Conservation (phyloP, 2,113 vertebrate species). For the Oreochromis niloticus region DNA sequence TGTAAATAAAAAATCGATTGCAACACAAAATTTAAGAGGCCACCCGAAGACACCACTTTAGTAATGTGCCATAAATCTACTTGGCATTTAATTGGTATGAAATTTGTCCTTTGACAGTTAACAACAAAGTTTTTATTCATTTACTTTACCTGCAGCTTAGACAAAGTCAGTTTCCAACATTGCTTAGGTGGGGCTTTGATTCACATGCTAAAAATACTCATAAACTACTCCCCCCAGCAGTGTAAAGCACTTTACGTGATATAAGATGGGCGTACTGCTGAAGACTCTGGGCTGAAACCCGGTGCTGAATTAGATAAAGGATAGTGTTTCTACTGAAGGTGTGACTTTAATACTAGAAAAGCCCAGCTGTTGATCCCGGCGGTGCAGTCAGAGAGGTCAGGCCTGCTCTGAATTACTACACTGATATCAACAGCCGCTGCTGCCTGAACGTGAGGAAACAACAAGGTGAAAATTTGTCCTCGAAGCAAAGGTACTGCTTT, state of each 20-base stretch:
- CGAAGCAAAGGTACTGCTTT: neutral
- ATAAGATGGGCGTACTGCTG: neutral
- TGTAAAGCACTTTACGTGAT: neutral
- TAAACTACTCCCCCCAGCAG: neutral
- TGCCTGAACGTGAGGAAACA: neutral
- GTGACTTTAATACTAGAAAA: conserved; percentile 27
- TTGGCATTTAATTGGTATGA: neutral
- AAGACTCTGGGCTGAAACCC: neutral
- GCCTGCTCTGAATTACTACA: neutral
- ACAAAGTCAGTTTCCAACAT: neutral
- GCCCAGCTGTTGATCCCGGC: neutral
- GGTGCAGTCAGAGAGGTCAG: neutral
- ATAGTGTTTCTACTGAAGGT: conserved; percentile 30
- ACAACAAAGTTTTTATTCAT: neutral
- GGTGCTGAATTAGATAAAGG: conserved; percentile 5
- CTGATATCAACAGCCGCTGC: neutral
- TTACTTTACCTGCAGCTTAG: neutral
- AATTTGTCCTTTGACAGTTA: neutral
- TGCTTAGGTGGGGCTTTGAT: neutral
- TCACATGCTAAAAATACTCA: conserved; percentile 13
- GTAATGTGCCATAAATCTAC: neutral
- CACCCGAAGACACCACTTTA: neutral
- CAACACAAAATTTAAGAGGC: neutral
- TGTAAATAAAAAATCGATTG: neutral
- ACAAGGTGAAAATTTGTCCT: neutral